Base-by-base conservation (phyloP, 2,888 invertebrate genomes). In the Orthonevra nobilis region DNA sequence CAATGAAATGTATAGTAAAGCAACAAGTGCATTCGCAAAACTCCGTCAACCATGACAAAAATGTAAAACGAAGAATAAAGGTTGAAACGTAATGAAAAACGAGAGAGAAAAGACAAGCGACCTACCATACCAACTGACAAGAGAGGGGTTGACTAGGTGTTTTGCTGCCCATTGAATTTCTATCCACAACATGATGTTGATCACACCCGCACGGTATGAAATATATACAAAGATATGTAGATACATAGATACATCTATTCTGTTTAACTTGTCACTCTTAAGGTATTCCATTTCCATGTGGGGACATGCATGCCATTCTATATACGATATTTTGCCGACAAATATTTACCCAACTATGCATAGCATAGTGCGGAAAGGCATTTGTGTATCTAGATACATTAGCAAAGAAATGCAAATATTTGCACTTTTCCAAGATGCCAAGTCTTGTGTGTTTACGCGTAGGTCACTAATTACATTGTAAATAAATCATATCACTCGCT, bases 21-120 rank as follows among this genome's bases (percentile, higher is more conserved):
- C 63, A 63, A 75, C 70, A 75, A 75, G 70, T 75, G 75, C 70
- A 75, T 75, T 74, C 34, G 40, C 54, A 50, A 69, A n/a, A 70
- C 32, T 63, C 63, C 30, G 70, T 70, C 56, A 70, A 56, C 63
- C 75, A 58, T 75, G 61, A 75, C 69, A 30, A 69, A 69, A 75
- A 69, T 63, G 20, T 34, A 42, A 56, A 75, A 50, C 12, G 2
- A 42, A 36, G 17, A 48, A 32, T 38, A 40, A 10, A 17, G 28
- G 36, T 9, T 17, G n/a, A 46, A 61, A 42, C 14, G 28, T 38
- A 42, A 23, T n/a, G n/a, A n/a, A 20, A 19, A 38, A 36, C 2
- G 56, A 32, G n/a, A 56, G 6, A 36, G n/a, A 19, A 38, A 44
- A 40, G 56, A 19, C 42, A 34, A 36, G 14, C 6, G 5, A 15